Base-by-base conservation (phyloP, 2,113 vertebrate species). In the Loxodonta africana region DNA sequence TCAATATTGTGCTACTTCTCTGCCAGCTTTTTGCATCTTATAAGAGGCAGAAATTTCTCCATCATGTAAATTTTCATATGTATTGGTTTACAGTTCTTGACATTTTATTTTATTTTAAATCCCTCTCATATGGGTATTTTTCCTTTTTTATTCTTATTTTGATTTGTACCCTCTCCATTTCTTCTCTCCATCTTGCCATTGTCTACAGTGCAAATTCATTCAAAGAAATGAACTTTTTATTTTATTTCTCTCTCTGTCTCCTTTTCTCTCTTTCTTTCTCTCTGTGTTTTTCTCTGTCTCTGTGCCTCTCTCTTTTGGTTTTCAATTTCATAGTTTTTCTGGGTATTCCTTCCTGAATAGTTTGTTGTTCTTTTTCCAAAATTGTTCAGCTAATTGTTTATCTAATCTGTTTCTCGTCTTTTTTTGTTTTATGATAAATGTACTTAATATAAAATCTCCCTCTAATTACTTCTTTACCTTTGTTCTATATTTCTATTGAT, bases 11-110 rank as follows among this genome's bases (percentile, higher is more conserved):
- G 57, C 67, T 57, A 44, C 20, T 82, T 82, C 93, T 71, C 25
- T 92, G 65, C 25, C 30, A 95, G 93, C 17, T 96, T 85, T 94
- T 88, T 48, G 71, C 71, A 90, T 92, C 20, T 81, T 84, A 83
- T 86, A 92, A 73, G 62, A 73, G 44, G 37, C 28, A 77, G 77
- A 84, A 60, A 44, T 48, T 25, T 89, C 44, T 63, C 57, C 6
- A 90, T 20, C 41, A 41, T 80, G 26, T 62, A 37, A 37, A 71
- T 85, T 69, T 80, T 28, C 30, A 85, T 48, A 69, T 30, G 11
- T 77, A 69, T 77, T 84, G 63, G 15, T 69, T 84, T 67, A 28
- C 26, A 84, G 60, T 77, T 89, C 33, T 46, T 12, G 28, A 28
- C 76, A 53, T 21, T 6, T 21, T 6, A 90, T 78, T 78, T 77